These are phyloP conservation scores for Tetramorium parvispinum DNA, from an alignment of 1,140 invertebrate species.

Conservation along the genomic window DNA sequence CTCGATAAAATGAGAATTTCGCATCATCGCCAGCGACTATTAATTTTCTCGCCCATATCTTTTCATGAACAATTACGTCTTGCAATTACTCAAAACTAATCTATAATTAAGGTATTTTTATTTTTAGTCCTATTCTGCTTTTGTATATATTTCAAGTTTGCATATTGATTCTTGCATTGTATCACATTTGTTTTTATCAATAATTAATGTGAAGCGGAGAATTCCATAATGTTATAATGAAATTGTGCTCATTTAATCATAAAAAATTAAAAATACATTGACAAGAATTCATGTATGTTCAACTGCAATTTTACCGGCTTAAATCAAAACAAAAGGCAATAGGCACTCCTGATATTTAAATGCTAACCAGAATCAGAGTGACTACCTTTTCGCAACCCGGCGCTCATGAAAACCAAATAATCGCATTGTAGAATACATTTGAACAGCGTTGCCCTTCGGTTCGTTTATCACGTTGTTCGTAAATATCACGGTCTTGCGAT, in stretches of 20 bases:
- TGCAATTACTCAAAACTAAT: conserved; percentile 14
- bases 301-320: neutral
- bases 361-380: conserved; percentile 51
- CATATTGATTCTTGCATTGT: neutral
- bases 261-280: neutral
- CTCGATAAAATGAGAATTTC: conserved; percentile 47
- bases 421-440: conserved; percentile 58
- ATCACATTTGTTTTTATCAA: neutral
- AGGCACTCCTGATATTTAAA: conserved; percentile 64
- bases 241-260: neutral
- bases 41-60: conserved; percentile 43
- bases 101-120: conserved; percentile 12
- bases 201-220: neutral
- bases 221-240: neutral
- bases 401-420: conserved; percentile 36
- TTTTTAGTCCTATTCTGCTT: neutral
- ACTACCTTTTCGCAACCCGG: conserved; percentile 16
- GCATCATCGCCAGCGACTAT: conserved; percentile 33
- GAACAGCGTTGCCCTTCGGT: neutral
- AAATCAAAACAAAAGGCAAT: neutral
- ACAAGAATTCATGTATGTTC: neutral
- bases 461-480: conserved; percentile 11
- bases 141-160: neutral
- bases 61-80: conserved; percentile 27
- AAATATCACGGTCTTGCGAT: conserved; percentile 50